Conservation (phyloP, 2,888 invertebrate genomes). For the Andricus quercusramuli region DNA sequence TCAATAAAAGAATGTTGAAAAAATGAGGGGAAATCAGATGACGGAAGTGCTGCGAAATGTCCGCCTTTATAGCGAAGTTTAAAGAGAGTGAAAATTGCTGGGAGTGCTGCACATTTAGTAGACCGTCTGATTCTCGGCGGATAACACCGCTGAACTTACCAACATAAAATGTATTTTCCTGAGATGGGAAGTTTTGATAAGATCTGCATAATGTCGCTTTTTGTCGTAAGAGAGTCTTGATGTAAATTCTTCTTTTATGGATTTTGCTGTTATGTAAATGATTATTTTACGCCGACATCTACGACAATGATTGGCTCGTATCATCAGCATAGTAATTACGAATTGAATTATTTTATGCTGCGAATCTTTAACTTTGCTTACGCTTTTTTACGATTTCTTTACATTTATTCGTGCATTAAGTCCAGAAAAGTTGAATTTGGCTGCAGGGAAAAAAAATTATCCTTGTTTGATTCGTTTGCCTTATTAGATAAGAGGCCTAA, state of each 20-base stretch:
- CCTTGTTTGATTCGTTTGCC: too few relatives aligned
- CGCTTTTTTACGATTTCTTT: too few relatives aligned
- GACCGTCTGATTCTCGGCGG: background rate
- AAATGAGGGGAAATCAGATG: background rate
- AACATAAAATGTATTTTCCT: slow-evolving; percentile 16
- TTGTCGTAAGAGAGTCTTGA: background rate
- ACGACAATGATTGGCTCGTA: background rate
- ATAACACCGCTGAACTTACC: background rate
- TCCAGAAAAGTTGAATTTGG: too few relatives aligned
- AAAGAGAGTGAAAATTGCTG: slow-evolving; percentile 8
- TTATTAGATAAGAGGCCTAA: too few relatives aligned
- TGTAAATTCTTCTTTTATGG: slow-evolving; percentile 12
- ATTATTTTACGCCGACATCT: background rate
- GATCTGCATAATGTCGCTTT: slow-evolving; percentile 25
- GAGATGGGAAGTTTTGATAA: slow-evolving; percentile 26
- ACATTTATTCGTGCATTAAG: too few relatives aligned
- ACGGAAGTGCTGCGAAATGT: background rate
- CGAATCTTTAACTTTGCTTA: background rate
- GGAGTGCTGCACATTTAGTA: slow-evolving; percentile 13
- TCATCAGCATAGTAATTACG: background rate
- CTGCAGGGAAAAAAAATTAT: too few relatives aligned
- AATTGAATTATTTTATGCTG: background rate
- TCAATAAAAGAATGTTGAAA: background rate
- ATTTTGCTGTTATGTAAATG: background rate
- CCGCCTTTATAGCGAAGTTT: background rate